Percentiles rank a stretch among this genome's conserved stretches.
phyloP scores from a whole-genome alignment of 2,888 invertebrate genomes.

The Rambutsinella grinnellia region DNA sequence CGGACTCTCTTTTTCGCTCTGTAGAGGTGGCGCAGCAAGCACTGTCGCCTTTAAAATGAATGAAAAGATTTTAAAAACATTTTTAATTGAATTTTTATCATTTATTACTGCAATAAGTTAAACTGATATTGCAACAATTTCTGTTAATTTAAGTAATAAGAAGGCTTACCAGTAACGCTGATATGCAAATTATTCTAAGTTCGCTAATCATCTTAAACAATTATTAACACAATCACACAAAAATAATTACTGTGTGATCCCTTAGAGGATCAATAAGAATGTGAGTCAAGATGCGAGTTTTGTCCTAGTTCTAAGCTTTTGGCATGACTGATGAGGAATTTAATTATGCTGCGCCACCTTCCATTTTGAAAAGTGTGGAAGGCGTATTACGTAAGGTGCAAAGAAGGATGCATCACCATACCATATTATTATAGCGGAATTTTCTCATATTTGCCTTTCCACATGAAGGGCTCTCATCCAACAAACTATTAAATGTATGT shows the following conservation, averaged over 20 bases:
- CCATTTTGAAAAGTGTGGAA: slow-evolving; percentile 10
- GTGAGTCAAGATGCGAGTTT: slow-evolving; percentile 25
- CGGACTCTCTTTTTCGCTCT: slow-evolving; percentile 21
- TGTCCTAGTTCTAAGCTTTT: slow-evolving; percentile 50
- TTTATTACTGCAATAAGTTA: too few relatives aligned
- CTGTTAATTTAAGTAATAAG: too few relatives aligned
- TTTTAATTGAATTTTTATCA: too few relatives aligned
- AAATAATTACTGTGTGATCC: slow-evolving; percentile 21
- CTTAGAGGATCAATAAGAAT: slow-evolving; percentile 43
- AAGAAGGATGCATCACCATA: slow-evolving; percentile 40
- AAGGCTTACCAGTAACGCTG: too few relatives aligned
- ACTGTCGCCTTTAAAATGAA: slow-evolving; percentile 10
- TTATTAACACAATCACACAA: slow-evolving; percentile 7
- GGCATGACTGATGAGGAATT: slow-evolving; percentile 52
- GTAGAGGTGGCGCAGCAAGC: slow-evolving; percentile 21
- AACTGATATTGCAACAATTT: too few relatives aligned
- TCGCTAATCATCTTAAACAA: too few relatives aligned
- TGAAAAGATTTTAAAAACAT: not conserved
- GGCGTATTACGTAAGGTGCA: slow-evolving; percentile 25
- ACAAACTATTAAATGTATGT: slow-evolving; percentile 23
- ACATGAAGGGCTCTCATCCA: slow-evolving; percentile 14
- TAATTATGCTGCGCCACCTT: slow-evolving; percentile 36
- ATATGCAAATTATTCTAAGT: too few relatives aligned
- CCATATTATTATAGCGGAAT: not conserved
- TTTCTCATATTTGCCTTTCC: slow-evolving; percentile 22